phyloP scores from a whole-genome alignment of 2,888 invertebrate genomes.

The Invenusta paracnida region DNA sequence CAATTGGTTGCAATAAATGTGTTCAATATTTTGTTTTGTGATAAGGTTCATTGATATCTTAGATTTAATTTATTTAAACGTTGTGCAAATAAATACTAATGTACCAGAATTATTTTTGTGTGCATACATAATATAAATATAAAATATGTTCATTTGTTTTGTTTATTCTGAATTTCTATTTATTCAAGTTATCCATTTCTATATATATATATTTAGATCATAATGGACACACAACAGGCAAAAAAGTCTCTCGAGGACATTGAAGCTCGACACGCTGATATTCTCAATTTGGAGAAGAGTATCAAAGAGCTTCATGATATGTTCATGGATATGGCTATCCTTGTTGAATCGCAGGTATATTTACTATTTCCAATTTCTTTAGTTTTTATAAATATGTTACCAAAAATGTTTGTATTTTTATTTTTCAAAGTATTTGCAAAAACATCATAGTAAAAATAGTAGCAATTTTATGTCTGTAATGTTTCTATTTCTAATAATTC shows the following conservation, averaged over 20 bases:
- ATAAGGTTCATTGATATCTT: too few species aligned
- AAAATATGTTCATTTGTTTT: not conserved
- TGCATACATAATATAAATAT: not conserved
- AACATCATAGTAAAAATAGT: too few species aligned
- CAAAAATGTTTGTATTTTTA: not conserved
- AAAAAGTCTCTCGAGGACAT: conserved; percentile 47
- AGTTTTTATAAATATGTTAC: not conserved
- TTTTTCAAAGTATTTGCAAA: too few species aligned
- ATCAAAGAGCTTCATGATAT: conserved; percentile 47
- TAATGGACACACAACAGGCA: conserved; percentile 47
- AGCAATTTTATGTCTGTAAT: too few species aligned
- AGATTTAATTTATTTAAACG: too few species aligned
- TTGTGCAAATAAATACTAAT: too few species aligned
- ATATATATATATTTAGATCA: conserved; percentile 43
- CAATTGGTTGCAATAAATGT: too few species aligned
- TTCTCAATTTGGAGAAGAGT: conserved; percentile 47
- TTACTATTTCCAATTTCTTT: too few species aligned
- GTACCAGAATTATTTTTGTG: too few species aligned
- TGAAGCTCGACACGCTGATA: conserved; percentile 47
- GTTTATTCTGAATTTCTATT: too few species aligned
- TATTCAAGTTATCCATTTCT: too few species aligned
- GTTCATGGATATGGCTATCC: conserved; percentile 48
- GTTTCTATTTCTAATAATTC: not conserved
- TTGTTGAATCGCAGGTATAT: conserved; percentile 47
- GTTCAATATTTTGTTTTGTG: too few species aligned